Base-by-base conservation (phyloP, 2,888 invertebrate genomes). In the Alsophila aescularia region DNA sequence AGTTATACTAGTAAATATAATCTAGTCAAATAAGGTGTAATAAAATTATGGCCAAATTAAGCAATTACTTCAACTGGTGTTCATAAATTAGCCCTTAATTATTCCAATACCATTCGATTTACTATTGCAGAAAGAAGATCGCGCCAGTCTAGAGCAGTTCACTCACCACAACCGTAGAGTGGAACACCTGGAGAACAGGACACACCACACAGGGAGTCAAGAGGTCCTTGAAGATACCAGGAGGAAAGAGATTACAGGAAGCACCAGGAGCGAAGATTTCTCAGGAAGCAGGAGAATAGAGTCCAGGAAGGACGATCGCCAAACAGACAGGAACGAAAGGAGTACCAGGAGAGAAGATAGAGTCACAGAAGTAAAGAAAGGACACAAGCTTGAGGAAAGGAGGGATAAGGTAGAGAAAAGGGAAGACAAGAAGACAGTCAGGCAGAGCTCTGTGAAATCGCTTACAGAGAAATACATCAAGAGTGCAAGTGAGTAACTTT, bases 401-500 rank as follows among this genome's bases (percentile, higher is more conserved):
- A 62, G 58, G 18, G 72, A 75, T 35, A 73, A 70, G 43, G 56
- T 67, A 21, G 78, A 79, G 53, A 71, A 72, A 50, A 81, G 83
- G 29, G 84, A 84, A 21, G 85, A 88, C 42, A 86, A 79, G 72
- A 86, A 89, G 64, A 85, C 93, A 6, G 93, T 93, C 16, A 90
- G 95, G n/a, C 93, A 94, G 67, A 95, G 94, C 64, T 96, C 96
- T 0, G 95, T 96, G 10, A 95, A 95, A 76, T 95, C 95, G 51
- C 92, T 96, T 61, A 95, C 95, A n/a, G 95, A 96, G 76, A 96
- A 95, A 80, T 96, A 95, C 76, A 95, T 95, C 70, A 95, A 95
- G 73, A 95, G 94, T 78, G 93, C 94, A 44, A 86, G 90, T 90
- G 62, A 89, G 90, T 39, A 31, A 2, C 5, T 0, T 16, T 10